Conservation (phyloP, 2,797 vertebrate species). For the Vespertilio murinus region DNA sequence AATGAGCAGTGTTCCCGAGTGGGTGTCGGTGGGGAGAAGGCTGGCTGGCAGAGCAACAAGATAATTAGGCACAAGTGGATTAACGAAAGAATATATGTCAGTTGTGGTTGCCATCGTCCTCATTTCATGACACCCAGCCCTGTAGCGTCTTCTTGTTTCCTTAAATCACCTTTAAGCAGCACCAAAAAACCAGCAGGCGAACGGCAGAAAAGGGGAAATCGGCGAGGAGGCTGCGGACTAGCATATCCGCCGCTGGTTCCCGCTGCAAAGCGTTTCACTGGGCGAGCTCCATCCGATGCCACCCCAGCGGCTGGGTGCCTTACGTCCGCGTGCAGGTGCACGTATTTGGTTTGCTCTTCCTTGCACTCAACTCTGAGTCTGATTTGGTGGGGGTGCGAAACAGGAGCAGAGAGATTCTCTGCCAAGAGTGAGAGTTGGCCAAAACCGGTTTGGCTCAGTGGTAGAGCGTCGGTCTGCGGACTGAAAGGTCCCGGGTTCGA, state of each 20-base stretch:
- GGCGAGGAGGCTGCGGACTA: not conserved
- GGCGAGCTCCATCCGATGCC: not conserved
- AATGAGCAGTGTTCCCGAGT: not conserved
- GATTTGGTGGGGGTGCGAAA: not conserved
- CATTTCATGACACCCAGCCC: not conserved
- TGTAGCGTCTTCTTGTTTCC: not conserved
- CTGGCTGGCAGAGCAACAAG: conserved; percentile 22
- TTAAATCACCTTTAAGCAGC: conserved; percentile 17
- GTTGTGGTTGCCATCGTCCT: not conserved
- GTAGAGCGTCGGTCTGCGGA: no score
- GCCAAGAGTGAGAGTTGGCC: not conserved
- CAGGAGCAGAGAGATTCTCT: not conserved
- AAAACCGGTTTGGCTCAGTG: no score
- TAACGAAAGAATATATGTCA: conserved; percentile 14
- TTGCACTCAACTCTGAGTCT: not conserved
- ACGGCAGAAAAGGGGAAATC: not conserved
- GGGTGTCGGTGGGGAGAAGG: not conserved
- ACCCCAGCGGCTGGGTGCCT: not conserved
- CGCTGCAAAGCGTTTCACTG: not conserved
- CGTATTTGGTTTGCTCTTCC: not conserved
- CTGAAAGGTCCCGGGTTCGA: no score
- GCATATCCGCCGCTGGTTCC: not conserved
- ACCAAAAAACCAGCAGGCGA: not conserved
- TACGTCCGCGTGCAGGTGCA: fast-evolving
- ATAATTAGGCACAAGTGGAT: conserved; percentile 52